phyloP scores from a whole-genome alignment of 2,888 invertebrate species.

The Lampropteryx suffumata region DNA sequence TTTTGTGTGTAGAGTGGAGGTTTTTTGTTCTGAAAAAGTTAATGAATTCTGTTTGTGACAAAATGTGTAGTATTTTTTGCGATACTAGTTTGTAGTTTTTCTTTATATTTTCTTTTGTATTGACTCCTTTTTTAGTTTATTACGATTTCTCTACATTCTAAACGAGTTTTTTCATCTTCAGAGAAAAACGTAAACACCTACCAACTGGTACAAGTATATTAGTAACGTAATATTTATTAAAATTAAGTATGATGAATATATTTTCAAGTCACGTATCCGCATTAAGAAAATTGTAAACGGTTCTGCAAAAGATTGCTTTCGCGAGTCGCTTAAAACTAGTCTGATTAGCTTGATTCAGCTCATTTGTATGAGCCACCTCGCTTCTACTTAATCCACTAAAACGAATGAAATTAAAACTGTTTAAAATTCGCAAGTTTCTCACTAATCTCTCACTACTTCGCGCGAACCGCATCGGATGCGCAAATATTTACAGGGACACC shows the following conservation, averaged over 20 bases:
- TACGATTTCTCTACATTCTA: no score
- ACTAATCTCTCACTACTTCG: constrained; percentile 70
- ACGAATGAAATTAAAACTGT: constrained; percentile 37
- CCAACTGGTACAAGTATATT: no score
- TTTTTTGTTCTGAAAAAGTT: constrained; percentile 27
- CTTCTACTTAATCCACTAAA: constrained; percentile 11
- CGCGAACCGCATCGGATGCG: constrained; percentile 63
- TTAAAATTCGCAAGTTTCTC: constrained; percentile 53
- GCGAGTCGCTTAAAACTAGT: constrained; percentile 17
- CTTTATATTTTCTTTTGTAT: no score
- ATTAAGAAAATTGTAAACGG: constrained; percentile 4
- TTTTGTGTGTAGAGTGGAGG: constrained; percentile 22
- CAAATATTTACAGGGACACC: constrained; percentile 77
- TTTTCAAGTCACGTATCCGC: constrained; percentile 7
- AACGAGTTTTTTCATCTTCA: no score
- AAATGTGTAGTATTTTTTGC: constrained; percentile 23
- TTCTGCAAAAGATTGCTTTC: constrained; percentile 14
- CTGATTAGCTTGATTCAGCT: constrained; percentile 17
- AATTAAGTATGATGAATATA: not conserved
- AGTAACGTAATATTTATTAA: no score
- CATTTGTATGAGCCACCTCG: constrained; percentile 24
- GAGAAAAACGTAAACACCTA: no score
- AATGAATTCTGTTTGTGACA: constrained; percentile 26
- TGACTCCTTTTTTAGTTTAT: no score
- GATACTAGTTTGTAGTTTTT: constrained; percentile 3